These are phyloP conservation scores for Lasioglossum villosulum DNA, from an alignment of 2,888 invertebrate genomes.

Conservation along the genomic window DNA sequence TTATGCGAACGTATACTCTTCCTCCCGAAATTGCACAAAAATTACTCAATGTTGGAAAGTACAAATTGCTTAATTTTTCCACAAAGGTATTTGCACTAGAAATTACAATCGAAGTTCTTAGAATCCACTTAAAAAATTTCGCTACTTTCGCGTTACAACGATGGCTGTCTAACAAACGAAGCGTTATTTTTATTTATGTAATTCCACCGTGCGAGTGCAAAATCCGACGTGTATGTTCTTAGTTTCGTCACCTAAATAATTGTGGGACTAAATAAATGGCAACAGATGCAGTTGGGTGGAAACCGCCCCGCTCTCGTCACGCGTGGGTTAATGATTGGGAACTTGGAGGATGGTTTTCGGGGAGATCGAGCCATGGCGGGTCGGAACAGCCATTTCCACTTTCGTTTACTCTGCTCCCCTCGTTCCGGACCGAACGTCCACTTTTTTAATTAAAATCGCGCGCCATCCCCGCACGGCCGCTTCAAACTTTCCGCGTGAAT, in stretches of 20 bases:
- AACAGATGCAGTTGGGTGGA: background rate
- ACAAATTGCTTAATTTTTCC: background rate
- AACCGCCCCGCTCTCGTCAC: background rate
- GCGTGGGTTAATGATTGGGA: background rate
- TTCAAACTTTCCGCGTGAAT: slow-evolving; percentile 53
- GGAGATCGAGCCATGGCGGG: background rate
- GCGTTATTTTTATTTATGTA: background rate
- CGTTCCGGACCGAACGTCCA: slow-evolving; percentile 51
- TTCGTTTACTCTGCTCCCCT: slow-evolving; percentile 9
- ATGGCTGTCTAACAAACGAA: background rate
- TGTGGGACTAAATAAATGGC: background rate
- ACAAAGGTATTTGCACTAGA: background rate
- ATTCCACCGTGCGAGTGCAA: background rate
- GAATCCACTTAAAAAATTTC: background rate
- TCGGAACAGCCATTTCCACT: slow-evolving; percentile 23
- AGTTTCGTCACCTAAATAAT: background rate
- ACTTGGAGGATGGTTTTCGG: background rate
- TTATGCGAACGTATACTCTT: background rate
- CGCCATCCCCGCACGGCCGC: slow-evolving; percentile 14
- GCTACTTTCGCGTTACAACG: background rate
- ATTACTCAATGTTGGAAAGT: background rate
- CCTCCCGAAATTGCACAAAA: background rate
- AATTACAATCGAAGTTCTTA: too few species aligned
- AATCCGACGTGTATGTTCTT: background rate
- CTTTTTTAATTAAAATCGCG: slow-evolving; percentile 76